Evolutionary conservation across 1,140 invertebrate species (phyloP).

Genomic region (Lerema accius): DNA sequence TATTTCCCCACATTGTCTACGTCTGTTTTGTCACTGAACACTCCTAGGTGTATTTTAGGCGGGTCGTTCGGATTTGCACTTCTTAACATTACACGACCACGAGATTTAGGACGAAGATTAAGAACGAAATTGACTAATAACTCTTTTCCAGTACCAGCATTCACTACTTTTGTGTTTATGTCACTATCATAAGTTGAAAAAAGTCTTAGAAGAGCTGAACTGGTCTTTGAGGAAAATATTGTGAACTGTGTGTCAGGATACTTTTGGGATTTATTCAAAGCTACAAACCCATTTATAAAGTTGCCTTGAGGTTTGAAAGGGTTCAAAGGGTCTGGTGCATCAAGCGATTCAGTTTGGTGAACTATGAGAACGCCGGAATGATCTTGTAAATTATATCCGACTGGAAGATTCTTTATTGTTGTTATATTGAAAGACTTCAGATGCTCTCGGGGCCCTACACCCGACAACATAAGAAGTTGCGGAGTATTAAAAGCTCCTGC

Average conservation of each 20-base stretch:
- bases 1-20: constrained; percentile 43
- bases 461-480: constrained; percentile 86
- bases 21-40: constrained; percentile 75
- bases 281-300: neutral
- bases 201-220: neutral
- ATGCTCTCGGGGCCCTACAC: constrained; percentile 51
- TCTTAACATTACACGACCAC: constrained; percentile 77
- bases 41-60: constrained; percentile 84
- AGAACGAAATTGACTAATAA: constrained; percentile 17
- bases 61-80: constrained; percentile 80
- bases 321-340: constrained; percentile 19
- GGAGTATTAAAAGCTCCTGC: constrained; percentile 84
- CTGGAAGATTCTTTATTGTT: constrained; percentile 85
- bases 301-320: constrained; percentile 33
- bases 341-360: constrained; percentile 35
- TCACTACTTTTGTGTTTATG: neutral
- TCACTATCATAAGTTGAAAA: neutral
- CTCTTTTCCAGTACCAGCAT: constrained; percentile 27
- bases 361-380: constrained; percentile 33
- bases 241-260: neutral
- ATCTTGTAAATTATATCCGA: constrained; percentile 86
- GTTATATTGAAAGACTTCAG: constrained; percentile 77
- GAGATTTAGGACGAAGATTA: constrained; percentile 78
- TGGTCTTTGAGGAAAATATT: neutral
- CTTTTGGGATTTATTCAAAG: neutral